Percentiles rank a stretch among this genome's conserved stretches.
Evolutionary conservation across 2,113 vertebrate species (phyloP).

Genomic region (Craseonycteris thonglongyai): DNA sequence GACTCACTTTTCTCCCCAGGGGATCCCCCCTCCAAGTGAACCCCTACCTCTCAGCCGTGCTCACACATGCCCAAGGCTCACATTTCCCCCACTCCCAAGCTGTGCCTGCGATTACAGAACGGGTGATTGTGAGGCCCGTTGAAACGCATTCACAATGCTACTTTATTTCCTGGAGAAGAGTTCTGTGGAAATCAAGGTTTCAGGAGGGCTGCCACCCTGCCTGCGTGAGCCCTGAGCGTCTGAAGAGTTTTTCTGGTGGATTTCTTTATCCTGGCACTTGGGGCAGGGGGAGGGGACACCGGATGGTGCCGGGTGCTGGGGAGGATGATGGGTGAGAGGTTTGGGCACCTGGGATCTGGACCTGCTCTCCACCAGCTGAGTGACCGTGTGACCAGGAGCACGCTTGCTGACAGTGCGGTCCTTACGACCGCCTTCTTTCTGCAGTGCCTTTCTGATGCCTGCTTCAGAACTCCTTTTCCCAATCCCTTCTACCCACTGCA

Average conservation of each 20-base stretch:
- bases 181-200: conserved; percentile 32
- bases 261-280: neutral
- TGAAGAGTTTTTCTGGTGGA: neutral
- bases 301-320: accelerated
- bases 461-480: too few species aligned
- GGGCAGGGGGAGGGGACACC: neutral
- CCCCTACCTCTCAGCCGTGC: neutral
- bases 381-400: neutral
- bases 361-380: neutral
- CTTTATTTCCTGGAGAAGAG: neutral
- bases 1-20: neutral
- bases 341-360: neutral
- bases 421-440: neutral
- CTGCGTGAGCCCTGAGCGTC: neutral
- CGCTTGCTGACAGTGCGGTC: neutral
- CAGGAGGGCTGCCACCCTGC: neutral
- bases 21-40: neutral
- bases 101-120: neutral
- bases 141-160: conserved; percentile 29
- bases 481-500: neutral
- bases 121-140: neutral
- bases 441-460: neutral
- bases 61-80: neutral
- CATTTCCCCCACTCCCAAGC: neutral
- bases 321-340: neutral